Evolutionary conservation across 2,797 vertebrate species (phyloP).

Genomic region (Eurystomus glaucurus): DNA sequence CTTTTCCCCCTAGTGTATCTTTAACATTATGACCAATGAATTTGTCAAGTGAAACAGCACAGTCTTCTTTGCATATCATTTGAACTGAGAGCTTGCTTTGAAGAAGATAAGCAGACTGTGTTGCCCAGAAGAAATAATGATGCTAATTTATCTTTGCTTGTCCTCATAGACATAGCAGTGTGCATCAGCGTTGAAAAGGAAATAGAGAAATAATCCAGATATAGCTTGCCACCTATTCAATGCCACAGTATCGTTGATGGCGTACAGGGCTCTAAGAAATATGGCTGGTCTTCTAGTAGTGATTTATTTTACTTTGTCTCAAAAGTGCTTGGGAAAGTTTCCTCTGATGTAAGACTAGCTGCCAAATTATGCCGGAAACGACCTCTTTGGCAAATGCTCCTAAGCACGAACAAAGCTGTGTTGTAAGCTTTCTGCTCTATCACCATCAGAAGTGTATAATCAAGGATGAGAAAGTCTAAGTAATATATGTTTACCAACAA

Average conservation of each 20-base stretch:
- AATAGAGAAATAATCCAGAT: conserved; percentile 66
- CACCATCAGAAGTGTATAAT: background rate
- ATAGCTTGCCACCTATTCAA: background rate
- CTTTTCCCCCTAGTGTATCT: conserved; percentile 70
- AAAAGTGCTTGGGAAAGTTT: background rate
- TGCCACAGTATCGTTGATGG: background rate
- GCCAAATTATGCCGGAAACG: background rate
- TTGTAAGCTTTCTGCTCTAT: background rate
- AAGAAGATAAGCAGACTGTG: conserved; percentile 71
- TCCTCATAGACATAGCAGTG: conserved; percentile 25
- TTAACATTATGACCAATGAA: conserved; percentile 81
- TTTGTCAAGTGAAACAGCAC: conserved; percentile 78
- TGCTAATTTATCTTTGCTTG: conserved; percentile 78
- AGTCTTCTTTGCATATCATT: conserved; percentile 77
- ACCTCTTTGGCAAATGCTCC: background rate
- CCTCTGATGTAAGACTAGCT: background rate
- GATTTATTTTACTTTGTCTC: background rate
- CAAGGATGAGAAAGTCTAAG: background rate
- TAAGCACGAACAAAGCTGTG: background rate
- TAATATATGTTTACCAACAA: background rate
- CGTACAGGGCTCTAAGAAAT: background rate
- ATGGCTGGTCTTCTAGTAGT: background rate
- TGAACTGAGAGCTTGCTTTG: conserved; percentile 75
- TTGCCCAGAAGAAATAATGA: conserved; percentile 76
- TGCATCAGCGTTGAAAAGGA: conserved; percentile 37